Base-by-base conservation (phyloP, 1,140 invertebrate species). In the Rhysida immarginata region DNA sequence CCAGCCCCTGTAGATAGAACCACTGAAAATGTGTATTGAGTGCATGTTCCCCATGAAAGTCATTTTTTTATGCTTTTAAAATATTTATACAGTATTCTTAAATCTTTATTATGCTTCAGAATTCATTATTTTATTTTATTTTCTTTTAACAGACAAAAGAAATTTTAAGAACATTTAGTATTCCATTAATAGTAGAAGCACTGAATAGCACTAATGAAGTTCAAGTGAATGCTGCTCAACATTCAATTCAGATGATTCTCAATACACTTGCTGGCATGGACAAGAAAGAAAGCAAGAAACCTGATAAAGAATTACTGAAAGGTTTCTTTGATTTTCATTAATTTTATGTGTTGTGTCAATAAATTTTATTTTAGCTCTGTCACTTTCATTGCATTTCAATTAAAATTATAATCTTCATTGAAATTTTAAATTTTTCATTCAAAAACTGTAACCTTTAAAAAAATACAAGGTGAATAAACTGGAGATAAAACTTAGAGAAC, bases 101-200 rank as follows among this genome's bases (percentile, higher is more conserved):
- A 35, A 8, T 35, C 16, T 35, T 35, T 35, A 35, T 35, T 35
- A 35, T 35, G 5, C 29, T 35, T n/a, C n/a, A n/a, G n/a, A n/a
- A n/a, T n/a, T n/a, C 5, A 21, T 46, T 8, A 8, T 46, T n/a
- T 13, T 46, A 46, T n/a, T 21, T 46, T 8, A 8, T 8, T 13
- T 45, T 14, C 20, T 60, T 43, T 20, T 60, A 53, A 0, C 23
- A 55, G 59, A 83, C 84, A 1, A 78, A 78, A 61, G 68, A 64
- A 35, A 73, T 92, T 1, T 67, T 93, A 2, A 72, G 75, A 57
- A 76, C 81, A 50, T 73, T 90, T 45, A 89, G 88, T 16, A 75
- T 93, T 8, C 86, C 87, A 8, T 92, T 86, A 83, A 79, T 86
- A 56, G 68, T 93, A 46, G 85, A 90, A 66, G 79, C 90, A 43